Conservation (phyloP, 2,888 invertebrate genomes). For the Tortrix viridana region DNA sequence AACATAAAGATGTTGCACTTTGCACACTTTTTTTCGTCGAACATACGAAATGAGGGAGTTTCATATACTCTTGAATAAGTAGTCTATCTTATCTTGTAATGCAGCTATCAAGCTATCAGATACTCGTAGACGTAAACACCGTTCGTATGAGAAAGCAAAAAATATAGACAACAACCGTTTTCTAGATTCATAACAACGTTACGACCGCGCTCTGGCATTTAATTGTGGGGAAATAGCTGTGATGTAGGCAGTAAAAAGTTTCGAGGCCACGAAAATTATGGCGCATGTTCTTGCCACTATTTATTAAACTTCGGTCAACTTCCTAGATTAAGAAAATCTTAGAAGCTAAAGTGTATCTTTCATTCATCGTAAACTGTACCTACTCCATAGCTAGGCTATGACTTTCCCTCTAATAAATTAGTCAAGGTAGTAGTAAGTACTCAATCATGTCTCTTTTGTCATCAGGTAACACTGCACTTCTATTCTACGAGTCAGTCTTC, state of each 20-base stretch:
- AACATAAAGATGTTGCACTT: too few relatives aligned
- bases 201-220: constrained; percentile 10
- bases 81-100: too few relatives aligned
- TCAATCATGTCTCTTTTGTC: constrained; percentile 11
- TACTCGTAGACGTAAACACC: too few relatives aligned
- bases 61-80: too few relatives aligned
- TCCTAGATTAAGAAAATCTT: neutral
- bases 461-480: constrained; percentile 24
- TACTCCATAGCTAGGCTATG: too few relatives aligned
- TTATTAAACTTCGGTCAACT: too few relatives aligned
- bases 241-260: constrained; percentile 7
- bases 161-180: constrained; percentile 7
- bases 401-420: too few relatives aligned
- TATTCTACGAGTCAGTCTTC: neutral
- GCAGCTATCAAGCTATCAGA: too few relatives aligned
- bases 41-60: too few relatives aligned
- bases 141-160: neutral
- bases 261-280: constrained; percentile 4
- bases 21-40: too few relatives aligned
- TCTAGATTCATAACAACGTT: constrained; percentile 15
- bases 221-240: constrained; percentile 7
- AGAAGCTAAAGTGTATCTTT: neutral
- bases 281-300: neutral
- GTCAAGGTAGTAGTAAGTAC: too few relatives aligned
- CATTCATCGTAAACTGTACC: neutral